These are phyloP conservation scores for Stegana nigrithorax DNA, from an alignment of 2,888 invertebrate genomes.

Conservation along the genomic window DNA sequence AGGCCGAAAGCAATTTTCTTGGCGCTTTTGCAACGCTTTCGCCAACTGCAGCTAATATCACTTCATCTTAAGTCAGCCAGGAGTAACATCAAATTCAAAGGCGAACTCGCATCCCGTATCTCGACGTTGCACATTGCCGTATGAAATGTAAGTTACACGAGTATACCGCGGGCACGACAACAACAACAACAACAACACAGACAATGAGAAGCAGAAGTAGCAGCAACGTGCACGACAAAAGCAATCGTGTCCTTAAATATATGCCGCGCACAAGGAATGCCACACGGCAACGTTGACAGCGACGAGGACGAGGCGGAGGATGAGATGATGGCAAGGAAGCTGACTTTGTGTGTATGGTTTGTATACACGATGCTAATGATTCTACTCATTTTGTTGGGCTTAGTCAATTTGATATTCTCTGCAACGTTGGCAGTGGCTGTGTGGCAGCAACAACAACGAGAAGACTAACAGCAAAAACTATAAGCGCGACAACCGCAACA, in stretches of 20 bases:
- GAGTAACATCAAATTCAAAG: not conserved
- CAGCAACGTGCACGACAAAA: not conserved
- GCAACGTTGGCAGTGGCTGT: slow-evolving; percentile 18
- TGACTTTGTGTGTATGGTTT: too few species aligned
- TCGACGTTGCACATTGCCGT: not conserved
- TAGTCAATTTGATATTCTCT: slow-evolving; percentile 59
- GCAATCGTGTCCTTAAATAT: too few species aligned
- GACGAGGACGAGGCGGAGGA: too few species aligned
- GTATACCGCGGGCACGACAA: not conserved
- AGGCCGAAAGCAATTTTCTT: slow-evolving; percentile 40
- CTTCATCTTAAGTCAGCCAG: slow-evolving; percentile 42
- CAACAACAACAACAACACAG: not conserved
- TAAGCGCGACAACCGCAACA: too few species aligned
- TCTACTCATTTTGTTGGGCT: slow-evolving; percentile 30
- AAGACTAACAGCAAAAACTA: slow-evolving; percentile 8
- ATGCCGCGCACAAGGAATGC: not conserved
- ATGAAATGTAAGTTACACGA: not conserved
- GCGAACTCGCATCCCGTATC: not conserved
- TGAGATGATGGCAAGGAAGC: too few species aligned
- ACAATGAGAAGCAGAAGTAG: not conserved
- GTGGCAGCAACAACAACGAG: slow-evolving; percentile 20
- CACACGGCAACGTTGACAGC: too few species aligned
- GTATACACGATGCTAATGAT: not conserved
- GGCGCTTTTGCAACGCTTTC: slow-evolving; percentile 39
- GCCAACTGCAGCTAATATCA: slow-evolving; percentile 60